Conservation (phyloP, 2,797 vertebrate genomes). For the Hoplostethus mediterraneus region DNA sequence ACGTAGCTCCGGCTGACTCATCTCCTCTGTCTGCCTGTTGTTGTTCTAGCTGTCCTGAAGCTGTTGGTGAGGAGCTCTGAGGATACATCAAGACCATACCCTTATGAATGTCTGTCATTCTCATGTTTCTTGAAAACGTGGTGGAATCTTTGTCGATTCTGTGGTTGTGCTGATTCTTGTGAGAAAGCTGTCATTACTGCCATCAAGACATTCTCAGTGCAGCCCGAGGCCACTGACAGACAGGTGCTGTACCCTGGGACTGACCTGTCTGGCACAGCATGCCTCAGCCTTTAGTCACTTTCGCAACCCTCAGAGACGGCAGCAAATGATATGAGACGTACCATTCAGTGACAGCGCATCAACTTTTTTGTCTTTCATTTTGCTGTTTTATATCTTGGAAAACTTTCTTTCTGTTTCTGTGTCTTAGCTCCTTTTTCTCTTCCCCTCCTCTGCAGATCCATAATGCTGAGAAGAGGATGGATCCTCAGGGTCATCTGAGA, state of each 20-base stretch:
- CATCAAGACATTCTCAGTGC: no score
- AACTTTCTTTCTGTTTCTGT: conserved; percentile 2
- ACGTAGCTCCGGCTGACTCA: conserved; percentile 62
- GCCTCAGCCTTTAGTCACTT: conserved; percentile 2
- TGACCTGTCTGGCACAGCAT: not conserved
- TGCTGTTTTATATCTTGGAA: conserved; percentile 1
- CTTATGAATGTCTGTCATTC: conserved; percentile 7
- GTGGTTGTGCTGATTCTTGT: not conserved
- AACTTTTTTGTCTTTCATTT: conserved; percentile 9
- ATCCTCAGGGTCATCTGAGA: conserved; percentile 68
- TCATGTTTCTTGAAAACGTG: conserved; percentile 12
- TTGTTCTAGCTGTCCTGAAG: conserved; percentile 51
- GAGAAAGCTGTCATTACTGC: conserved; percentile 6
- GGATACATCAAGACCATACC: conserved; percentile 23
- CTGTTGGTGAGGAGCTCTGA: conserved; percentile 33
- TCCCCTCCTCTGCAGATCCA: conserved; percentile 68
- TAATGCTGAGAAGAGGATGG: conserved; percentile 83
- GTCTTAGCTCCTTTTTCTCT: not conserved
- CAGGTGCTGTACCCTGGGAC: conserved; percentile 41
- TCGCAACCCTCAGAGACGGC: not conserved
- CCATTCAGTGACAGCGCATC: not conserved
- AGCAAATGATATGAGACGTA: not conserved
- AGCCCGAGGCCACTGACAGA: conserved; percentile 19
- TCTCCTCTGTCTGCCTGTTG: conserved; percentile 49
- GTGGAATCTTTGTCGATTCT: not conserved